Percentiles rank a stretch among this genome's conserved stretches.
Conservation (phyloP, 2,888 invertebrate species). For the Sinotaia quadrata region DNA sequence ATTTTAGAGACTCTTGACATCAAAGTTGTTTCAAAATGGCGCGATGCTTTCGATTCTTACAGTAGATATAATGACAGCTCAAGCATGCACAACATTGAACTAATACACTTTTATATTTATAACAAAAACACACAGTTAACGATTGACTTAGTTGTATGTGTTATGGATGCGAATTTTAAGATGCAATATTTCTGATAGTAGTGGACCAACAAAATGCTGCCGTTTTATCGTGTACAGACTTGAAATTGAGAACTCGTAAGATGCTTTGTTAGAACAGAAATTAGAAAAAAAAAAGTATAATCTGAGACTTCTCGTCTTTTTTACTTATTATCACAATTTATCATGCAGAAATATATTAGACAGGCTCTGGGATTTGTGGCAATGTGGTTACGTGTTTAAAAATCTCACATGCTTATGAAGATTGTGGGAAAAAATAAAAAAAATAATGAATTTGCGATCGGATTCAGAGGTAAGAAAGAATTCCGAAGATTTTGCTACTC, state of each 20-base stretch:
- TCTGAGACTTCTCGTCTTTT: too few species aligned
- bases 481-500: too few species aligned
- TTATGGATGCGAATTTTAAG: background rate
- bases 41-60: background rate
- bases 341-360: too few species aligned
- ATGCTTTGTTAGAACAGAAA: too few species aligned
- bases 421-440: too few species aligned
- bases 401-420: too few species aligned
- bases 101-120: background rate
- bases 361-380: too few species aligned
- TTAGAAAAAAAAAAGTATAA: too few species aligned
- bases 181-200: background rate
- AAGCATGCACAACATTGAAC: background rate
- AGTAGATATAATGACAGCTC: background rate
- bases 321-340: too few species aligned
- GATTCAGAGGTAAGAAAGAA: too few species aligned
- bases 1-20: conserved; percentile 13
- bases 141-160: background rate
- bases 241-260: background rate
- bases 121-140: background rate
- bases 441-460: too few species aligned
- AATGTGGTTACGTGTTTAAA: too few species aligned
- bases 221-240: conserved; percentile 3
- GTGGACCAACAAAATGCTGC: conserved; percentile 4
- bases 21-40: conserved; percentile 38